Evolutionary conservation across 2,113 vertebrate genomes (phyloP), one percentile per base, ranked within the genome.

Genomic region (Microcebus ravelobensis): DNA sequence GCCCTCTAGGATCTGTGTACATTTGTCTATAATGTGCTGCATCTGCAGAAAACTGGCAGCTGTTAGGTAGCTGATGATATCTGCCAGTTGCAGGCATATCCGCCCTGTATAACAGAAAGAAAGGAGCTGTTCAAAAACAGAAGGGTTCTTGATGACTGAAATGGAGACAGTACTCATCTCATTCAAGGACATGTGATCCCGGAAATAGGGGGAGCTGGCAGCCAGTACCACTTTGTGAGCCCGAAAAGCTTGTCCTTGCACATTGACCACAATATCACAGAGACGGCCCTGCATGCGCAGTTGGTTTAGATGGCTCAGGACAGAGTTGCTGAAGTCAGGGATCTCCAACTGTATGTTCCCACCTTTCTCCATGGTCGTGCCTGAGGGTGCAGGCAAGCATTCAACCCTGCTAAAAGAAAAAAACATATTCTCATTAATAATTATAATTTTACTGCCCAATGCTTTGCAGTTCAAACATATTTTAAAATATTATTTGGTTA

Each of bases 1-100:
- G 7, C 99, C 99, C 98, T 99, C 99, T 2, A 99, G 99, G 97
- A 99, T 99, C 98, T 99, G 99, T 0, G 99, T 99, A 98, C 99
- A 99, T 93, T 99, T 99, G 98, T 99, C 99, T 94, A 99, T 99
- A 93, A 99, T 99, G 98, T 99, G 99, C 98, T 99, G 99, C 99
- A 99, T 99, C 98, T 99, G 99, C 97, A 99, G 98, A 98, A 99
- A 99, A 94, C 99, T 99, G 97, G 99, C 99, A 0, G 99, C 99
- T 0, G 99, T 99, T 96, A 99, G 98, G 98, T 99, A 99, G 97
- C 99, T 99, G 98, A 99, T 99, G 98, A 99, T 99, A 98, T 99
- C 99, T 0, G 99, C 99, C 93, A 99, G 99, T 97, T 99, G 99
- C 98, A 99, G 98, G 93, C 99, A 99, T 91, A 99, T 99, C 57